These are phyloP conservation scores for Cydia splendana DNA, from an alignment of 1,140 invertebrate species.

Conservation along the genomic window DNA sequence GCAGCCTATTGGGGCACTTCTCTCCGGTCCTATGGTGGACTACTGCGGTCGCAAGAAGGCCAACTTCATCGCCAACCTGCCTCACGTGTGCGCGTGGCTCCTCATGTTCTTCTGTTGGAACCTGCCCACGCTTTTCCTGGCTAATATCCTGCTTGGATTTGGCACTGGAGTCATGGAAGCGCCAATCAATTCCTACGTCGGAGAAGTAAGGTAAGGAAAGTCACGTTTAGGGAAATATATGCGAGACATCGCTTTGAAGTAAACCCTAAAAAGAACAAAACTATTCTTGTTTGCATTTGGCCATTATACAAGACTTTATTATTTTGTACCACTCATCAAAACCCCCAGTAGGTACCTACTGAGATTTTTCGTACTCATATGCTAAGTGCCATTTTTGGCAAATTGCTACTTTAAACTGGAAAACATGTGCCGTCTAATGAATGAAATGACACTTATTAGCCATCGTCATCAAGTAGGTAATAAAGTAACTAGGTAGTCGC, in stretches of 20 bases:
- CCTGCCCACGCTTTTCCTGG: slow-evolving; percentile 65
- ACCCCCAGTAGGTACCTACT: neutral
- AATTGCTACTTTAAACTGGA: neutral
- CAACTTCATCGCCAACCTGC: slow-evolving; percentile 84
- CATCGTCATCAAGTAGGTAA: too few species aligned
- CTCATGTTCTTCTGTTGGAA: slow-evolving; percentile 81
- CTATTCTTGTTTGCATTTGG: too few species aligned
- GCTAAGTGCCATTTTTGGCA: neutral
- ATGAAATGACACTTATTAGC: neutral
- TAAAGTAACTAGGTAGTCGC: too few species aligned
- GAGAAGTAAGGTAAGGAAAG: slow-evolving; percentile 76
- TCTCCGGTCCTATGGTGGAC: slow-evolving; percentile 84
- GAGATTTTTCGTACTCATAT: slow-evolving; percentile 1
- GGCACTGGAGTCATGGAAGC: slow-evolving; percentile 81
- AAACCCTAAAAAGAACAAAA: too few species aligned
- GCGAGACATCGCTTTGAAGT: too few species aligned
- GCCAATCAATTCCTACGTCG: slow-evolving; percentile 80
- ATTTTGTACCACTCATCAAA: neutral
- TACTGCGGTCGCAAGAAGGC: slow-evolving; percentile 83
- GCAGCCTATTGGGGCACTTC: slow-evolving; percentile 84
- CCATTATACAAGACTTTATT: neutral
- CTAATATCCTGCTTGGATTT: slow-evolving; percentile 68
- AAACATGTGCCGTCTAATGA: neutral
- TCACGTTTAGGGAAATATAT: neutral
- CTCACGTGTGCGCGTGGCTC: slow-evolving; percentile 84